Percentiles rank a stretch among this genome's conserved stretches.
Conservation (phyloP, 2,888 invertebrate genomes). For the Idaea biselata region DNA sequence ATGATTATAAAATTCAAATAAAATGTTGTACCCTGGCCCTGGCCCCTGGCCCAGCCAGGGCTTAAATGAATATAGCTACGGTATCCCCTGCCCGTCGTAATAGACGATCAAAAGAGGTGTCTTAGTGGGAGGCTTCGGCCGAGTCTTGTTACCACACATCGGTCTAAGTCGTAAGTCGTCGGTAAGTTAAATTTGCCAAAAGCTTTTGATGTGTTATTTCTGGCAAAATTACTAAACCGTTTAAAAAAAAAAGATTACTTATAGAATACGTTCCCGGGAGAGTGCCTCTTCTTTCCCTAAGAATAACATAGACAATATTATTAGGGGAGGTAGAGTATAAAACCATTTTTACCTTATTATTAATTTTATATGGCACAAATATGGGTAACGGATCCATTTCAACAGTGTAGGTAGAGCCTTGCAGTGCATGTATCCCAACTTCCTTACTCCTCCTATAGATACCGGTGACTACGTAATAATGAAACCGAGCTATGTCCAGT, state of each 20-base stretch:
- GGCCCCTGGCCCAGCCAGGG: too few species aligned
- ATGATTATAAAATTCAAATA: background rate
- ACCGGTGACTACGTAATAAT: constrained; percentile 64
- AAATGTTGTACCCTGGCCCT: too few species aligned
- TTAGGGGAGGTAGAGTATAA: background rate
- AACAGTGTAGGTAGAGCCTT: constrained; percentile 59
- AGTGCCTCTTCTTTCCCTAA: background rate
- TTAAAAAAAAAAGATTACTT: too few species aligned
- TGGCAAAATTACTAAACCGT: too few species aligned
- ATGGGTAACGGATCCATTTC: constrained; percentile 48
- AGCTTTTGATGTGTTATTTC: too few species aligned
- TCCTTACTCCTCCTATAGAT: constrained; percentile 48
- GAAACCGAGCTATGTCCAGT: constrained; percentile 66
- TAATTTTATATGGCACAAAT: constrained; percentile 60
- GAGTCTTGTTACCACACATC: too few species aligned
- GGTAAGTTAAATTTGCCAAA: too few species aligned
- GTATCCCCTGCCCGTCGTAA: too few species aligned
- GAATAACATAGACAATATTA: background rate
- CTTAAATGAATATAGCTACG: too few species aligned
- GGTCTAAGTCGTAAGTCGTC: too few species aligned
- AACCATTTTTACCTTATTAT: constrained; percentile 51
- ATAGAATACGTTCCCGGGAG: background rate
- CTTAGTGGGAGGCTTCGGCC: too few species aligned
- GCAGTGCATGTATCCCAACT: constrained; percentile 54
- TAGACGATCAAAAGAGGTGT: too few species aligned